Base-by-base conservation (phyloP, 2,888 invertebrate genomes). In the Pimpla rufipes region DNA sequence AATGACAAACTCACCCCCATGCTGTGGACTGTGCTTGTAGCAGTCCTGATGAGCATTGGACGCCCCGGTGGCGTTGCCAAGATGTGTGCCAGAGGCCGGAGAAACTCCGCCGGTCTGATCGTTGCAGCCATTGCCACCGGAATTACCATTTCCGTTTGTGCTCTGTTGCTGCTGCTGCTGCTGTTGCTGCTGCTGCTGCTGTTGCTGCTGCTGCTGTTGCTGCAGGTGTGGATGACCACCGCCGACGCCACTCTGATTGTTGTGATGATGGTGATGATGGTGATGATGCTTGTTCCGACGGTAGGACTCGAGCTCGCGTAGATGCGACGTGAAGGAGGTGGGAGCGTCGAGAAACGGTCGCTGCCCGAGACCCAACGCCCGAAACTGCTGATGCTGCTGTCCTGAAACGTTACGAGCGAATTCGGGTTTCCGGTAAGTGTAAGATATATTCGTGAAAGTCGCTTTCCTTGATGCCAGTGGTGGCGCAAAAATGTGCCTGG, bases 301-400 rank as follows among this genome's bases (percentile, higher is more conserved):
- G 92, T 96, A 96, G 73, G 95, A 94, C 88, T 97, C 97, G 86
- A 96, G 93, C 83, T 96, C 96, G 84, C 96, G 94, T 85, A 96
- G 94, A 90, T 96, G 96, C 86, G 95, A 95, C 76, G 95, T 94
- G 92, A 96, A 96, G 68, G 96, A 94, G 76, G 94, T 93, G 42
- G 92, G 90, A 40, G 93, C 92, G 80, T 95, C 93, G 93, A 96
- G 93, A 94, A 95, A 95, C 73, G 97, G 96, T 87, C 97, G 95
- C 91, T 96, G 97, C 76, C 96, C 95, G 90, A 97, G 94, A 42
- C 96, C 96, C 88, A 97, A 94, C 67, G 96, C 95, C 85, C 97
- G 95, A 90, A 96, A 96, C 91, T 96, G 96, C 88, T 96, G 95
- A 93, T 95, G 94, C 86, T 94, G 94, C 55, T 91, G 92, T 84